Evolutionary conservation across 2,888 invertebrate species (phyloP), one percentile per base, ranked within the genome.

Genomic region (Halictus ligatus): DNA sequence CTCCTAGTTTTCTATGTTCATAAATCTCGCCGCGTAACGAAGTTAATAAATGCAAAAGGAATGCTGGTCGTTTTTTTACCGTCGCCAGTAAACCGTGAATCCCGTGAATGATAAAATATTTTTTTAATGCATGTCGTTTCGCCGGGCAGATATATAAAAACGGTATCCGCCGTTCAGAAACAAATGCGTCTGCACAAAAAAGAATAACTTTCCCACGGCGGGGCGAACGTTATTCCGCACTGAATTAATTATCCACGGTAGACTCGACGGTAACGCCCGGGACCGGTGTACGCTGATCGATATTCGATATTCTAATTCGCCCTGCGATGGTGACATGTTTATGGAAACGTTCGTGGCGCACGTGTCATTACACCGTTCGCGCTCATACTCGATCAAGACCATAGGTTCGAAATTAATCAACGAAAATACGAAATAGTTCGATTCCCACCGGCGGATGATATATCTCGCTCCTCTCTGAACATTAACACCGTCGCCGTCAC

Each of bases 291-390:
- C 78, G 78, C 83, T 81, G 86, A 87, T 87, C 87, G 86, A 87
- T 87, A 87, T 87, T 86, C 86, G 86, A 87, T 87, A 87, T 87
- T 86, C 84, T 84, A 86, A 86, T 86, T 87, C 78, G 86, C 86
- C 80, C 87, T 78, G 50, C 75, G 78, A 83, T 60, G 86, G 58
- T 78, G 86, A 87, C 86, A 87, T 86, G 86, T 87, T 86, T 86
- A 86, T 87, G 87, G 86, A 87, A 87, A 87, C 80, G 83, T 86
- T 78, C 83, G 78, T 50, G 81, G 71, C 86, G 71, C 78, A 75
- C 75, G 78, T 60, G 75, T 77, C 76, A 50, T 83, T 76, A 80
- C 35, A 48, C 69, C 48, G 71, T 46, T n/a, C 74, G 54, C 50
- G 80, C 83, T 75, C 77, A 80, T 80, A 80, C 81, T 80, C 85